phyloP scores from a whole-genome alignment of 2,888 invertebrate genomes.

The Thymelicus acteon region DNA sequence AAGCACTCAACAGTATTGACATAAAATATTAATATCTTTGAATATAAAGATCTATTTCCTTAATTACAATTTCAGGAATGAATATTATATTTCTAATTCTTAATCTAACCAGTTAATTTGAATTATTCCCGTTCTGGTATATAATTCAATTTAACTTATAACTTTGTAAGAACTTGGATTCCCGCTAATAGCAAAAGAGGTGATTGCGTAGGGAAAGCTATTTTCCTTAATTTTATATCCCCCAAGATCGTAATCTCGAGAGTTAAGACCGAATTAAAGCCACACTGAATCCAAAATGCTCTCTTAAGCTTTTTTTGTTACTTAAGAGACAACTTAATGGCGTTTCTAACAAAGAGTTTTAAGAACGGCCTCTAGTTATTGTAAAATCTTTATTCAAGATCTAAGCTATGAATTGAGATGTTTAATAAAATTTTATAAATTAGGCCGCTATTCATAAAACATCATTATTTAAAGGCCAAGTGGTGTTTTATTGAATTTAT shows the following conservation, averaged over 20 bases:
- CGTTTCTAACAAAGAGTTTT: constrained; percentile 26
- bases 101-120: not conserved
- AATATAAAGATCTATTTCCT: too few species aligned
- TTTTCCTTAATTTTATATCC: constrained; percentile 37
- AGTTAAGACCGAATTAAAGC: constrained; percentile 36
- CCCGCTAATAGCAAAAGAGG: constrained; percentile 6
- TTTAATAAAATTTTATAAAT: not conserved
- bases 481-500: too few species aligned
- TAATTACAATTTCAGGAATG: too few species aligned
- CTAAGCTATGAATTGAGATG: constrained; percentile 16
- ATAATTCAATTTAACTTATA: constrained; percentile 3
- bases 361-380: constrained; percentile 10
- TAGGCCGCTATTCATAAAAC: not conserved
- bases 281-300: constrained; percentile 34
- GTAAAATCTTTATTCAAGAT: constrained; percentile 33
- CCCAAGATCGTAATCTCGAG: constrained; percentile 36
- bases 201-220: constrained; percentile 29
- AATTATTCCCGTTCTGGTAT: not conserved
- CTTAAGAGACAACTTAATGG: constrained; percentile 33
- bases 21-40: too few species aligned
- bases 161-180: not conserved
- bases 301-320: constrained; percentile 35
- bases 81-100: too few species aligned
- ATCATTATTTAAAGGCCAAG: not conserved
- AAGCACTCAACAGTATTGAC: too few species aligned